phyloP scores from a whole-genome alignment of 2,797 vertebrate genomes.

The Rhodeus uyekii region DNA sequence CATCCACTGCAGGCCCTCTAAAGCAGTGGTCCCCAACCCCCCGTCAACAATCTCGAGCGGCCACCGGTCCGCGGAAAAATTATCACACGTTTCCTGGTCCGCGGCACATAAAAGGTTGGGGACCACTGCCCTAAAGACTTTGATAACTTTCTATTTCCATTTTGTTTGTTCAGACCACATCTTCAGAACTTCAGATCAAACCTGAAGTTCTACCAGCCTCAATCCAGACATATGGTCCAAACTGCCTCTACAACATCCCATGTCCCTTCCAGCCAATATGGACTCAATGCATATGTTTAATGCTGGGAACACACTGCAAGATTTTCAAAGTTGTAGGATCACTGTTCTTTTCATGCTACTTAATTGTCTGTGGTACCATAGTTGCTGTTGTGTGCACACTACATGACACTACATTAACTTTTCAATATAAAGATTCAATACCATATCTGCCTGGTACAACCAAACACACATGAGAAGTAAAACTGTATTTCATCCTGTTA shows the following conservation, averaged over 20 bases:
- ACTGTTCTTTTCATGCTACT: background rate
- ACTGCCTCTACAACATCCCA: conserved; percentile 56
- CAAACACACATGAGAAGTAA: background rate
- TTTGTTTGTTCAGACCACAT: conserved; percentile 23
- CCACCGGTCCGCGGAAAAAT: too few species aligned
- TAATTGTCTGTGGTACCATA: background rate
- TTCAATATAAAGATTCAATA: background rate
- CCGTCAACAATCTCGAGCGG: too few species aligned
- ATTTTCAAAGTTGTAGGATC: background rate
- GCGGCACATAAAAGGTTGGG: too few species aligned
- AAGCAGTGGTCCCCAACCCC: too few species aligned
- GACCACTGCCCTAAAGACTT: too few species aligned
- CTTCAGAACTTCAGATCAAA: conserved; percentile 60
- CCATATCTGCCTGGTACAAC: background rate
- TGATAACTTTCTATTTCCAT: background rate
- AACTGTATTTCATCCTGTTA: background rate
- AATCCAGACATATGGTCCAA: conserved; percentile 58
- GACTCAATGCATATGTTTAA: conserved; percentile 73
- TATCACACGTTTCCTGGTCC: too few species aligned
- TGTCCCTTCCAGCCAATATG: conserved; percentile 64
- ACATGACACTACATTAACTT: background rate
- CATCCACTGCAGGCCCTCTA: too few species aligned
- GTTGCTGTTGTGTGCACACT: background rate
- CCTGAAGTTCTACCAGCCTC: conserved; percentile 62
- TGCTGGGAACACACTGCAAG: background rate